phyloP scores from a whole-genome alignment of 2,113 vertebrate genomes.

The Elephantulus edwardii region DNA sequence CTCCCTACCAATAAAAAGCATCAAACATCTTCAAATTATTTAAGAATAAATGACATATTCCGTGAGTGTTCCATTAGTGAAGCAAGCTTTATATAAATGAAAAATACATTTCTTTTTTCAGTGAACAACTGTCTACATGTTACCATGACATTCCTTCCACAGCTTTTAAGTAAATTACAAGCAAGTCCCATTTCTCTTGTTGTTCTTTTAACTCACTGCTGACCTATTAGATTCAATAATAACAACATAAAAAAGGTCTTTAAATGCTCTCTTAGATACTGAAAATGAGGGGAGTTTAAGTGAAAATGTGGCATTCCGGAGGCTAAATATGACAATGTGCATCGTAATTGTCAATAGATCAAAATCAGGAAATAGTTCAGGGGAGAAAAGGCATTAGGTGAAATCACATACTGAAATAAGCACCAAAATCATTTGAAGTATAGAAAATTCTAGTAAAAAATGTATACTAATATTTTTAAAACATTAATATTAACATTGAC shows the following conservation, averaged over 20 bases:
- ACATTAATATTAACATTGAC: constrained; percentile 31
- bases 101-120: constrained; percentile 42
- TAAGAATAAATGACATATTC: constrained; percentile 39
- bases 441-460: constrained; percentile 16
- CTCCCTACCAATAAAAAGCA: not conserved
- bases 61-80: not conserved
- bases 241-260: constrained; percentile 1
- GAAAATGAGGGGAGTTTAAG: constrained; percentile 40
- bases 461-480: constrained; percentile 31
- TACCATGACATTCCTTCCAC: constrained; percentile 45
- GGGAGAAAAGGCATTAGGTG: not conserved
- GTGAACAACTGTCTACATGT: constrained; percentile 43
- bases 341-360: constrained; percentile 13
- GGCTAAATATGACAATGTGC: constrained; percentile 35
- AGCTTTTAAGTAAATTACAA: constrained; percentile 66
- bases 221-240: constrained; percentile 46
- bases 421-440: not conserved
- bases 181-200: constrained; percentile 45
- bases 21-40: constrained; percentile 27
- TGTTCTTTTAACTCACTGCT: constrained; percentile 52
- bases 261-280: constrained; percentile 48
- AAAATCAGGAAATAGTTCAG: constrained; percentile 16
- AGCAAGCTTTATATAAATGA: not conserved
- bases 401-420: constrained; percentile 39
- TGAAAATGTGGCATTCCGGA: constrained; percentile 50